Evolutionary conservation across 2,888 invertebrate species (phyloP), one percentile per base, ranked within the genome.

Genomic region (Folsomia candida): DNA sequence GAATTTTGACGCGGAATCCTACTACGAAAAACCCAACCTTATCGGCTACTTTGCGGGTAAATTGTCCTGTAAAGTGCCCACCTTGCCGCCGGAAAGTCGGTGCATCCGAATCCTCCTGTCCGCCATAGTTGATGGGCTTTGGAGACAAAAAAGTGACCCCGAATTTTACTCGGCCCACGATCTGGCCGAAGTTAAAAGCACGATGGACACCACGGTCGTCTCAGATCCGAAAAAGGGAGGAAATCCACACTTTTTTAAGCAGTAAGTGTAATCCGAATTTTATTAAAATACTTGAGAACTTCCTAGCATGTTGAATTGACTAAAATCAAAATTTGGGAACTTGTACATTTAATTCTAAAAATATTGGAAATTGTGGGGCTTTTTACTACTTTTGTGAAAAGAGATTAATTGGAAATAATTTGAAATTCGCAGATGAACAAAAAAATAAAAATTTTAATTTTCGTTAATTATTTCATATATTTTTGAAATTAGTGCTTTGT

Each of bases 31-130:
- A 26, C 76, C 76, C 3, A 76, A 76, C 61, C 60, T 76, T 66
- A 76, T 76, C 65, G 76, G 76, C 2, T 76, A 76, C 47, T 76
- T 76, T 70, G 74, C 76, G 57, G 76, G 76, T 3, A 76, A 76
- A 58, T 47, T 76, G 63, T 71, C 69, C 24, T 76, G 76, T 61
- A 71, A 71, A 69, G 76, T 76, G 68, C 74, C 72, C 37, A 76
- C 76, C n/a, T 69, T 76, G 65, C 74, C 72, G 51, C 62, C 70
- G 20, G 76, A 76, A 71, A 71, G 61, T 67, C 67, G 76, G 37
- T 69, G 67, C 51, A 76, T 76, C 69, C 67, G 74, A 58, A 76
- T 76, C 64, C 74, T 76, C 54, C 62, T 76, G 64, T 72, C 72
- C 69, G 76, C 76, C 60, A 76, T 76, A 70, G 76, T 76, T 37